Evolutionary conservation across 2,113 vertebrate species (phyloP), one percentile per base, ranked within the genome.

Genomic region (Struthio camelus): DNA sequence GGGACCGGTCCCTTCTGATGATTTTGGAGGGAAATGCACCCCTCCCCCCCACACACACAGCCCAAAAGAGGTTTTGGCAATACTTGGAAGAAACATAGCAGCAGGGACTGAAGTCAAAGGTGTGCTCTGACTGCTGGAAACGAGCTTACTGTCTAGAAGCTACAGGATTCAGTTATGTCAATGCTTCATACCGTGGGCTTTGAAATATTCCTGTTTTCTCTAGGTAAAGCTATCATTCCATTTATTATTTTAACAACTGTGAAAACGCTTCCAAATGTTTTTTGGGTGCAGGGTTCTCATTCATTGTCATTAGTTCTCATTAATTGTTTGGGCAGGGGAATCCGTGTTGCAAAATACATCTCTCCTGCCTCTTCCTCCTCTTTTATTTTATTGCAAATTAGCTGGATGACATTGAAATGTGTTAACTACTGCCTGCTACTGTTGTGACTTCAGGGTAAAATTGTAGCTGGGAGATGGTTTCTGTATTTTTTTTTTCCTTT

Each of bases 331-430:
- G 54, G 44, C 14, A 36, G 50, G 24, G 32, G 16, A 51, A 23
- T 36, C 27, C 19, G 2, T 51, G 7, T 53, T 51, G 51, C 4
- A 0, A 36, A 71, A 13, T 48, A 22, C 18, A 8, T 46, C 0
- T 0, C 3, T 91, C 40, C 40, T 62, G 9, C 48, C 80, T 14
- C 5, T 28, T 75, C 69, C 30, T 66, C 1, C 28, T 23, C 19
- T 42, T 42, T 4, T 23, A 4, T 61, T 51, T 66, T 3, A 0
- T 14, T 28, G 66, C 67, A 28, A 32, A 91, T 44, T 23, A 76
- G 19, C 1, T 4, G 25, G 80, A 7, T 75, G 64, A 19, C 67
- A 62, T 58, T 91, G 53, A 70, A 16, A 79, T 61, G 81, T 88
- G 85, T 80, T 73, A 65, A 85, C 28, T 80, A 73, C 61, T 69